phyloP scores from a whole-genome alignment of 2,888 invertebrate species.

The Zeuzera pyrina region DNA sequence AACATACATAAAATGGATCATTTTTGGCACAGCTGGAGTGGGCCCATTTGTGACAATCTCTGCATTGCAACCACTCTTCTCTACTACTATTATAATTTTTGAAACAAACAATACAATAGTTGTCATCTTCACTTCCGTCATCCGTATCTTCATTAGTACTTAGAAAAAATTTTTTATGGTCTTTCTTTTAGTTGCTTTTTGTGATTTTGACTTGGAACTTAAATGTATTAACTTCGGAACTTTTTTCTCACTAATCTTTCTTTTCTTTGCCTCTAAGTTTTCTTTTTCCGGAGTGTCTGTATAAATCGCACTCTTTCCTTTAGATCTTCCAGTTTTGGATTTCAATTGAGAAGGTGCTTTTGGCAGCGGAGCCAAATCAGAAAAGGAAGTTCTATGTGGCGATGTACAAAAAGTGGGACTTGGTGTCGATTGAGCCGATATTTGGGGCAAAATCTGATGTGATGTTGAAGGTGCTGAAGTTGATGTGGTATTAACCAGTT shows the following conservation, averaged over 20 bases:
- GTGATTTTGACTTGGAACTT: slow-evolving; percentile 7
- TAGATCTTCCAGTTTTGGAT: slow-evolving; percentile 11
- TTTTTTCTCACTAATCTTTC: slow-evolving; percentile 13
- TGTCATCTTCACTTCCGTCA: no score
- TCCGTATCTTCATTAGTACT: slow-evolving; percentile 9
- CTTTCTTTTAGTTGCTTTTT: slow-evolving; percentile 9
- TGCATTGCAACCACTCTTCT: slow-evolving; percentile 10
- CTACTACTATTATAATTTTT: slow-evolving; percentile 8
- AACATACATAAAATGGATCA: no score
- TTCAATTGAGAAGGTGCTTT: no score
- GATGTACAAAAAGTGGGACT: slow-evolving; percentile 2
- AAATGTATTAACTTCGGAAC: slow-evolving; percentile 9
- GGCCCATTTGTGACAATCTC: no score
- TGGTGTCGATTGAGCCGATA: background rate
- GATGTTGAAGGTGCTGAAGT: background rate
- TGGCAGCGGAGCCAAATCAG: no score
- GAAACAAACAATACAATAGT: slow-evolving; percentile 11
- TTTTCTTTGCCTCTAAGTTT: slow-evolving; percentile 13
- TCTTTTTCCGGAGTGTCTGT: slow-evolving; percentile 16
- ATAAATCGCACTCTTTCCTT: slow-evolving; percentile 12
- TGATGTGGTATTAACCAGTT: slow-evolving; percentile 4
- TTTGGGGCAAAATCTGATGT: background rate
- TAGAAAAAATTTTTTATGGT: slow-evolving; percentile 2
- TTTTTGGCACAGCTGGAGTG: no score
- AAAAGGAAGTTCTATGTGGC: slow-evolving; percentile 3